Evolutionary conservation across 2,888 invertebrate genomes (phyloP).

Genomic region (Eulithis prunata): DNA sequence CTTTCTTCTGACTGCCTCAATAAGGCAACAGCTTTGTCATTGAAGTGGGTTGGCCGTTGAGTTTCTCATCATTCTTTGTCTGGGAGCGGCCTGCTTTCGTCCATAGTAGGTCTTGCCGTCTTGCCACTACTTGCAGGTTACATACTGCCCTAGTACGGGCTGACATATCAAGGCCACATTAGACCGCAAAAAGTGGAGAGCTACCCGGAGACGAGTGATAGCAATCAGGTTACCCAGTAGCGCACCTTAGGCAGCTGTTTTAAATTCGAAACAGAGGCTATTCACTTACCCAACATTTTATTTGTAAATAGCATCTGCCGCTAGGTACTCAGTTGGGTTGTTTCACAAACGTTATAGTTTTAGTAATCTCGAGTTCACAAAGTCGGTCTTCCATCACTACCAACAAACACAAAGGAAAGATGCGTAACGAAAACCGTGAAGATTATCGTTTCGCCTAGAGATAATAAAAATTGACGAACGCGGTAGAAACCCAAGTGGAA

Average conservation of each 20-base stretch:
- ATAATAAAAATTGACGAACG: too few relatives aligned
- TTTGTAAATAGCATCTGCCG: slow-evolving; percentile 24
- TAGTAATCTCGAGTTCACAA: too few relatives aligned
- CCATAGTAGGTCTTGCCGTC: slow-evolving; percentile 57
- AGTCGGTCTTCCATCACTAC: too few relatives aligned
- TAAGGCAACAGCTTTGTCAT: slow-evolving; percentile 48
- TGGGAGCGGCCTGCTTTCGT: slow-evolving; percentile 72
- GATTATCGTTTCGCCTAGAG: too few relatives aligned
- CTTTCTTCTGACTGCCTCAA: slow-evolving; percentile 44
- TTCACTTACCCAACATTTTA: slow-evolving; percentile 39
- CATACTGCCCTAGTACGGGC: slow-evolving; percentile 68
- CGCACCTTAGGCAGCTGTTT: slow-evolving; percentile 46
- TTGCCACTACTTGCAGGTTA: slow-evolving; percentile 50
- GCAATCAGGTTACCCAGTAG: slow-evolving; percentile 63
- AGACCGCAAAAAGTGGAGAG: slow-evolving; percentile 64
- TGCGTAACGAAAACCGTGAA: too few relatives aligned
- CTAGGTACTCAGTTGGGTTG: slow-evolving; percentile 18
- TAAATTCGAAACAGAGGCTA: slow-evolving; percentile 42
- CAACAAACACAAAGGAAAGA: too few relatives aligned
- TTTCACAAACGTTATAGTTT: slow-evolving; percentile 2
- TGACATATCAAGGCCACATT: slow-evolving; percentile 66
- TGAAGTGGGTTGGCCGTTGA: slow-evolving; percentile 47
- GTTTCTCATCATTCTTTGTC: slow-evolving; percentile 68
- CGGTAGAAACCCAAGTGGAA: too few relatives aligned
- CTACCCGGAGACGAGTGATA: slow-evolving; percentile 63